phyloP scores from a whole-genome alignment of 2,797 vertebrate genomes.

The Lycodopsis pacificus region DNA sequence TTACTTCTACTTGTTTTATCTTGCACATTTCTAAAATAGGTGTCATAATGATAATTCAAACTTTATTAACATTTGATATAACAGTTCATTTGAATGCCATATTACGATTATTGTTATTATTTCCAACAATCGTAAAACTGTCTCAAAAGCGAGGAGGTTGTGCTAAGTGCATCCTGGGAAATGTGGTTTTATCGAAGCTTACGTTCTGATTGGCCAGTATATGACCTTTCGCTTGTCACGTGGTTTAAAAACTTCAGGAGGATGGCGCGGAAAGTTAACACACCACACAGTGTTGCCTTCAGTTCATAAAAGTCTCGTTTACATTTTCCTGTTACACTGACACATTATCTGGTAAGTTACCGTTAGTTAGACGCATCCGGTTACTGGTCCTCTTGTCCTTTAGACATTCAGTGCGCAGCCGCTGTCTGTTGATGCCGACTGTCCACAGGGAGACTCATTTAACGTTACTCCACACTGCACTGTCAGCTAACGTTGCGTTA shows the following conservation, averaged over 20 bases:
- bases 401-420: neutral
- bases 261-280: conserved; percentile 78
- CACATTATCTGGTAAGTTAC: conserved; percentile 35
- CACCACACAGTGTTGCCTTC: fast-evolving
- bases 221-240: conserved; percentile 74
- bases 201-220: conserved; percentile 66
- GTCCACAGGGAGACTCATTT: neutral
- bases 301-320: neutral
- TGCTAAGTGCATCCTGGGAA: conserved; percentile 65
- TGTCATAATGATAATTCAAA: neutral
- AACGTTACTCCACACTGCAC: neutral
- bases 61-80: neutral
- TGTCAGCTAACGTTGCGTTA: neutral
- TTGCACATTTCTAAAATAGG: neutral
- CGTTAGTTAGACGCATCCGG: fast-evolving
- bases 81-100: neutral
- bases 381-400: neutral
- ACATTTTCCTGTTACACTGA: neutral
- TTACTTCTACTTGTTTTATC: neutral
- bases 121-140: neutral
- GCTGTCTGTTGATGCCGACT: neutral
- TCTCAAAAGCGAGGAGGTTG: neutral
- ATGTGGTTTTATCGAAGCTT: conserved; percentile 5
- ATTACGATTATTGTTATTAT: neutral
- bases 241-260: conserved; percentile 73